Evolutionary conservation across 2,888 invertebrate species (phyloP).

Genomic region (Dusona sp.): DNA sequence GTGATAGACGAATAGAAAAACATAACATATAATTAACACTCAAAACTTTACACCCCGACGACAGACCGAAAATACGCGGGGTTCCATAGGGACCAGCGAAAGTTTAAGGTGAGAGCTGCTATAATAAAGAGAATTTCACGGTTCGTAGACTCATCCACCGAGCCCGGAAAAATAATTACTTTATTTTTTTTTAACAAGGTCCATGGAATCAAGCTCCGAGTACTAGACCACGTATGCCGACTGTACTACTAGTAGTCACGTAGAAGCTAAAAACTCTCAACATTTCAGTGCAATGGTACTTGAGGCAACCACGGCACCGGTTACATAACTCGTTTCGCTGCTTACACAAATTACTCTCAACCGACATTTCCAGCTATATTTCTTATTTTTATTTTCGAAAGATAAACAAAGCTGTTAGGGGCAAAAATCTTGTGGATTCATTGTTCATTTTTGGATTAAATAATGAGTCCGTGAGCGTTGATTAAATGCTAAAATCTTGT

Average conservation of each 20-base stretch:
- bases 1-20: not conserved
- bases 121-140: conserved; percentile 54
- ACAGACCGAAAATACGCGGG: conserved; percentile 7
- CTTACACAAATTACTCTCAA: conserved; percentile 25
- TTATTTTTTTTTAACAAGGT: conserved; percentile 33
- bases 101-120: conserved; percentile 36
- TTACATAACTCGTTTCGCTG: conserved; percentile 50
- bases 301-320: conserved; percentile 17
- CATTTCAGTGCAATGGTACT: conserved; percentile 33
- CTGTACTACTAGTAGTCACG: conserved; percentile 25
- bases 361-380: not conserved
- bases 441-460: not conserved
- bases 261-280: conserved; percentile 23
- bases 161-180: conserved; percentile 56
- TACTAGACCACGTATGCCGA: conserved; percentile 39
- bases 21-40: not conserved
- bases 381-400: conserved; percentile 39
- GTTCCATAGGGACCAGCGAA: conserved; percentile 5
- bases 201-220: conserved; percentile 9
- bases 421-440: not conserved
- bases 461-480: not conserved
- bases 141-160: conserved; percentile 20
- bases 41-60: conserved; percentile 24
- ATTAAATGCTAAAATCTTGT: not conserved
- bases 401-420: not conserved